A percentile compares a stretch with the other conserved stretches of the same genome.
phyloP scores from a whole-genome alignment of 2,113 vertebrate genomes.

The Nanorana parkeri region DNA sequence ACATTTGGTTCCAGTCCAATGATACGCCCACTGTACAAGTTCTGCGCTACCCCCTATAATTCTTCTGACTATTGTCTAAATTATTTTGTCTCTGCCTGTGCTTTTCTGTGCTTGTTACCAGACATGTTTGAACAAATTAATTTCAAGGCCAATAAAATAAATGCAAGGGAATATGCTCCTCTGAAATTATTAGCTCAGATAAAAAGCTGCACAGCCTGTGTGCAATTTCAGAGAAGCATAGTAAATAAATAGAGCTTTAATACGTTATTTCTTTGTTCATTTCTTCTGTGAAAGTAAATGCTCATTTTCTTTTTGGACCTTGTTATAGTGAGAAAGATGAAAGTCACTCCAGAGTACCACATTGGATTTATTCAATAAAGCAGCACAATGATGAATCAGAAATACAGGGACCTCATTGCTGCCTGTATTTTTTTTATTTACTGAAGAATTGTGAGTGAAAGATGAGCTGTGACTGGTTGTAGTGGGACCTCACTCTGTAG shows the following conservation, averaged over 20 bases:
- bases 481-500: no score
- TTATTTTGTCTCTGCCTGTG: constrained; percentile 3
- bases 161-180: not conserved
- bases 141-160: not conserved
- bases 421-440: no score
- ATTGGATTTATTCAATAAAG: no score
- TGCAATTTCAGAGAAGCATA: not conserved
- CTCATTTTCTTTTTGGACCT: not conserved
- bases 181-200: constrained; percentile 12
- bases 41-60: constrained; percentile 4
- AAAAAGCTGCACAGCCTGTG: not conserved
- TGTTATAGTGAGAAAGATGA: not conserved
- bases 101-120: constrained; percentile 8
- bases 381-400: no score
- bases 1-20: constrained; percentile 15
- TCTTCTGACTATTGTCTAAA: constrained; percentile 30
- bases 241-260: not conserved
- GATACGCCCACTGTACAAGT: constrained; percentile 8
- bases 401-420: not conserved
- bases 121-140: constrained; percentile 1
- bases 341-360: not conserved
- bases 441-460: no score
- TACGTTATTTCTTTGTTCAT: not conserved
- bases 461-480: no score
- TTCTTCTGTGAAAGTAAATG: not conserved